Base-by-base conservation (phyloP, 2,888 invertebrate genomes). In the Rhogogaster chlorosoma region DNA sequence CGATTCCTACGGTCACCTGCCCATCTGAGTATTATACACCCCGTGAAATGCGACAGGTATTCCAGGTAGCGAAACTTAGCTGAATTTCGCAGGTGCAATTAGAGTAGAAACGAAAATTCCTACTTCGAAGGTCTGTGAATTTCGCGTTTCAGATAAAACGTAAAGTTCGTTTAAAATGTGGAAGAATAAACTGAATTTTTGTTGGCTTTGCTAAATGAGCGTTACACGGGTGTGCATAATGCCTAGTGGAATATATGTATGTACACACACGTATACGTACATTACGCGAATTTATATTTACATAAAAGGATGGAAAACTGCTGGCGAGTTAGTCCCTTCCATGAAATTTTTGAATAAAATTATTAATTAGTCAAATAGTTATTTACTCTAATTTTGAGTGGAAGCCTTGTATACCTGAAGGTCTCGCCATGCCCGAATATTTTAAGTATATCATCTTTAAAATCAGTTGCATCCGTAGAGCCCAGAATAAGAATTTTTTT, bases 21-120 rank as follows among this genome's bases (percentile, higher is more conserved):
- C 9, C 26, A 10, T 32, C 67, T 4, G 67, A 32, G 67, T 32
- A 67, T 67, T 67, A 67, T 32, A 61, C 70, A n/a, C 15, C 22
- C 38, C 73, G 73, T 42, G 22, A 73, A 73, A 38, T 42, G 12
- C 12, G 22, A 73, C 73, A 38, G 73, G 73, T 73, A 12, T 42
- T 42, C 5, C 10, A 38, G 2, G 4, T 22, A 42, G 22, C 10
- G 9, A 26, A 42, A 32, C 32, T 42, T 73, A 42, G 73, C 12
- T n/a, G n/a, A n/a, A n/a, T n/a, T n/a, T n/a, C n/a, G 73, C 38
- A 73, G 42, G 73, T 73, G 73, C 42, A 73, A 26, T 73, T 73
- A 5, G 29, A 32, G 32, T 1, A 67, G 10, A 67, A 10, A 67
- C 29, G 32, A 67, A 67, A 32, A 32, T 32, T 32, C 67, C 18